phyloP scores from a whole-genome alignment of 2,113 vertebrate genomes.

The Syrrhaptes paradoxus region DNA sequence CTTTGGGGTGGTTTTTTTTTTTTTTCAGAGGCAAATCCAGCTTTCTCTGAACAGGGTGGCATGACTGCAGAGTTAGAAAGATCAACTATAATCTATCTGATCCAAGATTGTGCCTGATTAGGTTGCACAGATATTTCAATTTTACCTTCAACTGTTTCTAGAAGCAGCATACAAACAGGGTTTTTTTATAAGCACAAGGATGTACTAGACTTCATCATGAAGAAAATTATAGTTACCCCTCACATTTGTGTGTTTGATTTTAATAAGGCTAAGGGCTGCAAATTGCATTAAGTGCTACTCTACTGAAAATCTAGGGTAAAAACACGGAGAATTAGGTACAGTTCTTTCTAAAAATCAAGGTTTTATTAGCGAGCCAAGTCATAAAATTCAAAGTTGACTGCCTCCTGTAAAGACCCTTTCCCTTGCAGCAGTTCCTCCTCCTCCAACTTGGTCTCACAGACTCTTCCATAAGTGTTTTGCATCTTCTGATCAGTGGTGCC shows the following conservation, averaged over 20 bases:
- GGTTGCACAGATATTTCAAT: neutral
- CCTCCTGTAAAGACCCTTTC: neutral
- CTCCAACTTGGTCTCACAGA: neutral
- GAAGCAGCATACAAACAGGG: neutral
- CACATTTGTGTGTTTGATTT: neutral
- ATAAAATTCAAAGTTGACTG: neutral
- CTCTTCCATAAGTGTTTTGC: neutral
- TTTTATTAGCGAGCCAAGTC: neutral
- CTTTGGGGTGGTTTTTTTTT: neutral
- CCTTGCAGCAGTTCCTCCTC: neutral
- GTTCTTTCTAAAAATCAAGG: neutral
- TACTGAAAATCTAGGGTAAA: neutral
- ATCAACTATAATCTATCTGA: neutral
- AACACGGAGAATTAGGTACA: neutral
- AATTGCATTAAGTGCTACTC: neutral
- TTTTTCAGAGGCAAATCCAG: neutral
- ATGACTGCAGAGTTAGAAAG: neutral
- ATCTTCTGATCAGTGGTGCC: neutral
- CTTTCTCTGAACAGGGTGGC: neutral
- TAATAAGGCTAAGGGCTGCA: neutral
- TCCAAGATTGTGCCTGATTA: neutral
- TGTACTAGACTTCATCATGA: neutral
- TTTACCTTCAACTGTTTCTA: neutral
- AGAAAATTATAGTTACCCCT: neutral
- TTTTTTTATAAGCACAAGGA: neutral